A percentile compares a stretch with the other conserved stretches of the same genome.
Conservation (phyloP, 2,888 invertebrate species). For the Metallyticus violacea region DNA sequence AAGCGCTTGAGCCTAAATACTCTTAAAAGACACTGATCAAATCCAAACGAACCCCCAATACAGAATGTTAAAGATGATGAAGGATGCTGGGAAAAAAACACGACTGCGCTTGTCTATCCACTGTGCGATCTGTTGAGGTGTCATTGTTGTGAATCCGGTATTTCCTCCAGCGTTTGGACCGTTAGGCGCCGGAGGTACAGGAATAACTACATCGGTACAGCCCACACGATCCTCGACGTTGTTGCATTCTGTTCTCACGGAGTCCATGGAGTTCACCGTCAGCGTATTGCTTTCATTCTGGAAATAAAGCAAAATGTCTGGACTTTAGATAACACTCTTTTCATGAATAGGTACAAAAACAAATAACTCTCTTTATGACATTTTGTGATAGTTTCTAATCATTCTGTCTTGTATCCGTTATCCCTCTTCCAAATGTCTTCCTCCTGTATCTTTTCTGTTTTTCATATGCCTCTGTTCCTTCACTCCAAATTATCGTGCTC, state of each 20-base stretch:
- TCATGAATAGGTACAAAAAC: not conserved
- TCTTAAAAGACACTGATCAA: not conserved
- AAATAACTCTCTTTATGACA: too few relatives aligned
- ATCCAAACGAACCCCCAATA: slow-evolving; percentile 72
- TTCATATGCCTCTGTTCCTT: too few relatives aligned
- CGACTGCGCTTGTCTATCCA: slow-evolving; percentile 83
- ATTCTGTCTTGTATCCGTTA: not conserved
- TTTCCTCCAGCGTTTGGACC: slow-evolving; percentile 25
- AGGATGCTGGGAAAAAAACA: slow-evolving; percentile 72
- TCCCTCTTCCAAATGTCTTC: too few relatives aligned
- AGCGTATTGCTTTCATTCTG: slow-evolving; percentile 36
- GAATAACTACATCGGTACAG: slow-evolving; percentile 26
- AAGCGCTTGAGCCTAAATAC: too few relatives aligned
- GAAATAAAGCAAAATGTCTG: too few relatives aligned
- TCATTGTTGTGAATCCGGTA: slow-evolving; percentile 73
- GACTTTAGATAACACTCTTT: not conserved
- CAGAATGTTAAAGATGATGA: slow-evolving; percentile 73
- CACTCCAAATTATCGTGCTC: too few relatives aligned
- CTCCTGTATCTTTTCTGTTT: too few relatives aligned
- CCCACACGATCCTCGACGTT: not conserved
- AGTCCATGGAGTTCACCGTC: slow-evolving; percentile 39
- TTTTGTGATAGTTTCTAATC: not conserved
- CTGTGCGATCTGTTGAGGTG: slow-evolving; percentile 82
- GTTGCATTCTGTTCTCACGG: slow-evolving; percentile 37
- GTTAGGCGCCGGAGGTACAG: slow-evolving; percentile 36